phyloP scores from a whole-genome alignment of 2,797 vertebrate genomes.

The Lophius americanus region DNA sequence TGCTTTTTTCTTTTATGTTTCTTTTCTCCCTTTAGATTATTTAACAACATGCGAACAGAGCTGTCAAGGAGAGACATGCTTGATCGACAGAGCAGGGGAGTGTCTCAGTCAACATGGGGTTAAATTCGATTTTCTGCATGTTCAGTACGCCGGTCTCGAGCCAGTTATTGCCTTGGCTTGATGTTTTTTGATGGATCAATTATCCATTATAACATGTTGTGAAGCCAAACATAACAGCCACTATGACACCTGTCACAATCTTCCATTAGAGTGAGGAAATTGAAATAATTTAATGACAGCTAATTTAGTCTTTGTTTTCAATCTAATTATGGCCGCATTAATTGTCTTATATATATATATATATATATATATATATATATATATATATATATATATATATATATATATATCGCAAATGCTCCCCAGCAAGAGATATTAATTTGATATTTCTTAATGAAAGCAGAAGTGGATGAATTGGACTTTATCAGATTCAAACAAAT shows the following conservation, averaged over 20 bases:
- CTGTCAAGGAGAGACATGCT: conserved; percentile 79
- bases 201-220: conserved; percentile 84
- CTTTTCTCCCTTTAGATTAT: conserved; percentile 82
- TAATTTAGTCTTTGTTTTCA: conserved; percentile 84
- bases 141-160: conserved; percentile 76
- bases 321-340: conserved; percentile 75
- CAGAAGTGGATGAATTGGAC: conserved; percentile 50
- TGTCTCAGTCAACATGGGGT: conserved; percentile 78
- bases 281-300: conserved; percentile 86
- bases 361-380: too few relatives aligned
- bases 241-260: conserved; percentile 84
- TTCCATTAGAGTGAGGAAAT: conserved; percentile 83
- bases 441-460: conserved; percentile 65
- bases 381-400: too few relatives aligned
- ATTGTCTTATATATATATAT: conserved; percentile 55
- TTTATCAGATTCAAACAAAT: conserved; percentile 68
- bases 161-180: conserved; percentile 82
- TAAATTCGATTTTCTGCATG: conserved; percentile 85
- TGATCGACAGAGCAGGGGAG: conserved; percentile 82
- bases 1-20: conserved; percentile 84
- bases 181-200: conserved; percentile 88
- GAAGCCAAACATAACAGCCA: conserved; percentile 80
- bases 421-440: conserved; percentile 64
- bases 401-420: neutral
- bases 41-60: conserved; percentile 83